Evolutionary conservation across 1,140 invertebrate species (phyloP).

Genomic region (Heliconius eleuchia): DNA sequence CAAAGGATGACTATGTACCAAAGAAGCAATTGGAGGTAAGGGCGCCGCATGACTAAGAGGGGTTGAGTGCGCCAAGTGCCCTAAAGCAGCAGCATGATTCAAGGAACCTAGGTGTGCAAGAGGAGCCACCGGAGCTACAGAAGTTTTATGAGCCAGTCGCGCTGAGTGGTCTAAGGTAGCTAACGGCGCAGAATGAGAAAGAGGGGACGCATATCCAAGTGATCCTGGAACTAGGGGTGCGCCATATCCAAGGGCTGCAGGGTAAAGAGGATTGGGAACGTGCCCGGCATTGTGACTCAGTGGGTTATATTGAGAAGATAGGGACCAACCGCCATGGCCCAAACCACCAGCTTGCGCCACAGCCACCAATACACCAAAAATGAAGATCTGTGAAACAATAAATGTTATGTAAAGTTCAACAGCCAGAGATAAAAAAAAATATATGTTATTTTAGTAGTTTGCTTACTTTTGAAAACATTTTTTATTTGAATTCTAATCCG

Average conservation of each 20-base stretch:
- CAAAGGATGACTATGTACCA: constrained; percentile 45
- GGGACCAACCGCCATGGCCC: constrained; percentile 50
- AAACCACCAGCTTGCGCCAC: constrained; percentile 65
- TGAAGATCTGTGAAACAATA: constrained; percentile 49
- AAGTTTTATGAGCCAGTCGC: constrained; percentile 32
- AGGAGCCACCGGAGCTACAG: constrained; percentile 33
- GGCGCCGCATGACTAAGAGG: constrained; percentile 43
- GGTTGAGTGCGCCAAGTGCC: constrained; percentile 36
- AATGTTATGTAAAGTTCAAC: not conserved
- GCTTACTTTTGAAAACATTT: constrained; percentile 77
- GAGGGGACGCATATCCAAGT: not conserved
- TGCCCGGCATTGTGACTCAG: constrained; percentile 10
- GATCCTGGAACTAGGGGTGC: not conserved
- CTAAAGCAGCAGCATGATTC: constrained; percentile 32
- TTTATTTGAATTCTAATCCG: constrained; percentile 59
- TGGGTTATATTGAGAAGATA: constrained; percentile 18
- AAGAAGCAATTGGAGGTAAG: constrained; percentile 38
- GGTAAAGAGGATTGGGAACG: not conserved
- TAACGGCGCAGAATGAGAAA: constrained; percentile 14
- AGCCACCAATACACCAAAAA: constrained; percentile 62
- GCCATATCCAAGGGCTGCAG: constrained; percentile 10
- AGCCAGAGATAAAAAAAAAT: not conserved
- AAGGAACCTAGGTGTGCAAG: constrained; percentile 39
- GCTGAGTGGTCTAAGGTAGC: constrained; percentile 20
- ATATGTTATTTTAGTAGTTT: constrained; percentile 13